Conservation (phyloP, 2,888 invertebrate genomes). For the Brachylomia viminalis region DNA sequence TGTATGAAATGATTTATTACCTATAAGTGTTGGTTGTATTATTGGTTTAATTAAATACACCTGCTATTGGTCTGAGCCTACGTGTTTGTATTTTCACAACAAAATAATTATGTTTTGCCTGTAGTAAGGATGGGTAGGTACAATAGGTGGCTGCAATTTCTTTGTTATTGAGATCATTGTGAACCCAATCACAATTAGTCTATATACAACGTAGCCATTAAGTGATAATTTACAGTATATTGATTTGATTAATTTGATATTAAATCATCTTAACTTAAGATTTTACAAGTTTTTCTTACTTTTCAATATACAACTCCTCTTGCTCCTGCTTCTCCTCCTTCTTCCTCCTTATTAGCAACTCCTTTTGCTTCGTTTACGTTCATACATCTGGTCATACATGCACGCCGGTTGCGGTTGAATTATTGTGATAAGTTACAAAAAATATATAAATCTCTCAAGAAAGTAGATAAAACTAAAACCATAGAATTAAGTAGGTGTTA, state of each 20-base stretch:
- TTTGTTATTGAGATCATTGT: background rate
- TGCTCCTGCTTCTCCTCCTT: too few relatives aligned
- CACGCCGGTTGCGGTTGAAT: too few relatives aligned
- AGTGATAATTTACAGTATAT: background rate
- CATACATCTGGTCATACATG: too few relatives aligned
- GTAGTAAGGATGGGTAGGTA: background rate
- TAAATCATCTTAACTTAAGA: background rate
- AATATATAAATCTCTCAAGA: too few relatives aligned
- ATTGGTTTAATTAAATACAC: background rate
- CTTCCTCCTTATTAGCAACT: too few relatives aligned
- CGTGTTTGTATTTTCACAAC: background rate
- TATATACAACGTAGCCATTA: background rate
- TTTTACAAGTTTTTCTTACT: background rate
- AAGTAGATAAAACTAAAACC: too few relatives aligned
- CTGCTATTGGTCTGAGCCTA: too few relatives aligned
- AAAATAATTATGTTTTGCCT: background rate
- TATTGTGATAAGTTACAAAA: too few relatives aligned
- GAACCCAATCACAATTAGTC: background rate
- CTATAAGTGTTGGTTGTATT: background rate
- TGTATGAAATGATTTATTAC: background rate
- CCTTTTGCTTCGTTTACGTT: too few relatives aligned
- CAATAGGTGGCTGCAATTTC: background rate
- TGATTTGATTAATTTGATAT: background rate
- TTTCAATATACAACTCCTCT: too few relatives aligned
- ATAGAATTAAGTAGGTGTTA: too few relatives aligned